Evolutionary conservation across 2,797 vertebrate genomes (phyloP), one percentile per base, ranked within the genome.

Genomic region (Apogon hyalosoma): DNA sequence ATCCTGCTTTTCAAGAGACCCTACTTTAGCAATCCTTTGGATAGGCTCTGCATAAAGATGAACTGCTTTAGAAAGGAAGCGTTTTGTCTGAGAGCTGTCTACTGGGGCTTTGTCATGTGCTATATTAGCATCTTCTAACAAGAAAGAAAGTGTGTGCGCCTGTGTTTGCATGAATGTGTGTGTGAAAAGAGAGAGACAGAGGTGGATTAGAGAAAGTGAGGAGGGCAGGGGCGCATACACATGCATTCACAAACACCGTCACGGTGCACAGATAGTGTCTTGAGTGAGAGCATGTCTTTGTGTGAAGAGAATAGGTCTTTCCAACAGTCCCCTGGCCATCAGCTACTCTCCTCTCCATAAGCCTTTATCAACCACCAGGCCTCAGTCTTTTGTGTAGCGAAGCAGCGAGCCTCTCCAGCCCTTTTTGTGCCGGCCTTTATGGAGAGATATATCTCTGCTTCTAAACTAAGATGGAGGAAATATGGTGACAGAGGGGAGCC

Each of bases 381-480:
- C 77, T 0, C 28, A 75, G 57, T 79, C 91, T 86, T 92, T 91
- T 93, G 89, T 90, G 86, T 12, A 21, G 69, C 16, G 68, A 58
- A 74, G 69, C 67, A 48, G 41, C 68, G 43, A 74, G 76, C 68
- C 83, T 79, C 78, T 83, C 77, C 83, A 58, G 77, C 72, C 77
- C 78, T 79, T 84, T 86, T 91, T 92, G 89, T 92, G 84, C 80
- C 75, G 28, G 75, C 81, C 80, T 90, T 90, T 86, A 92, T 90
- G 83, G 85, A 84, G 87, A 92, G 91, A 90, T 90, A 90, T 90
- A 92, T 90, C 88, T 91, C 69, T 57, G 71, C 82, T 86, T 87
- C 90, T 84, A 90, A 88, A 91, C 85, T 86, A 90, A 90, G 90
- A 91, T 90, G 88, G 90, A 89, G 90, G 87, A 92, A 92, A 91